A percentile compares a stretch with the other conserved stretches of the same genome.
Conservation (phyloP, 2,797 vertebrate genomes). For the Neosilurus hyrtlii region DNA sequence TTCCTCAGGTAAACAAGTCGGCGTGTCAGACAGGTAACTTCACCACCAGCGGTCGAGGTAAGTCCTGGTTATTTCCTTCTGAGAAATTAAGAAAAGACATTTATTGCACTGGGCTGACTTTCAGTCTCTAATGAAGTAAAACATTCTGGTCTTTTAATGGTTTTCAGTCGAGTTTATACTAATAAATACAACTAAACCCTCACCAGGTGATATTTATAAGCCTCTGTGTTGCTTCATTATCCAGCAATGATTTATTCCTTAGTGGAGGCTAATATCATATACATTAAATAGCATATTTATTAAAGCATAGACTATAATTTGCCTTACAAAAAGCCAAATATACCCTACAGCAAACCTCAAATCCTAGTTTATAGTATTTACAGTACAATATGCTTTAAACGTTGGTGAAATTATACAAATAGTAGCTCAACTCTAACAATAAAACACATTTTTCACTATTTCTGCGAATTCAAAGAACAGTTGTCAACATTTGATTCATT, state of each 20-base stretch:
- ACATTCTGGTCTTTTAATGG: background rate
- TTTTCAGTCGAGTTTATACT: background rate
- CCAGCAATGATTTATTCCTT: background rate
- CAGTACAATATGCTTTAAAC: background rate
- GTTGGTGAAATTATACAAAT: background rate
- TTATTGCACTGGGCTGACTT: background rate
- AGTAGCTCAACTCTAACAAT: background rate
- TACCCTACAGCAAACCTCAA: background rate
- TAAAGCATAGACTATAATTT: too few species aligned
- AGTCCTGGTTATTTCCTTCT: too few species aligned
- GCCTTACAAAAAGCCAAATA: too few species aligned
- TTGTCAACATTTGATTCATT: background rate
- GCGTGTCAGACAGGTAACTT: background rate
- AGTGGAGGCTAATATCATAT: background rate
- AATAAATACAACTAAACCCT: too few species aligned
- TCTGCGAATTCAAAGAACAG: background rate
- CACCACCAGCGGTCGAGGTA: background rate
- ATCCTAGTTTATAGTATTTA: too few species aligned
- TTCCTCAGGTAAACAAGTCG: conserved; percentile 10
- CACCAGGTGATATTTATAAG: background rate
- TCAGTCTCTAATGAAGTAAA: background rate
- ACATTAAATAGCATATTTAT: background rate
- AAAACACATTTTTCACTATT: background rate
- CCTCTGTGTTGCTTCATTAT: background rate
- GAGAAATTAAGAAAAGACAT: background rate